Base-by-base conservation (phyloP, 2,113 vertebrate genomes). In the Oncorhynchus nerka region DNA sequence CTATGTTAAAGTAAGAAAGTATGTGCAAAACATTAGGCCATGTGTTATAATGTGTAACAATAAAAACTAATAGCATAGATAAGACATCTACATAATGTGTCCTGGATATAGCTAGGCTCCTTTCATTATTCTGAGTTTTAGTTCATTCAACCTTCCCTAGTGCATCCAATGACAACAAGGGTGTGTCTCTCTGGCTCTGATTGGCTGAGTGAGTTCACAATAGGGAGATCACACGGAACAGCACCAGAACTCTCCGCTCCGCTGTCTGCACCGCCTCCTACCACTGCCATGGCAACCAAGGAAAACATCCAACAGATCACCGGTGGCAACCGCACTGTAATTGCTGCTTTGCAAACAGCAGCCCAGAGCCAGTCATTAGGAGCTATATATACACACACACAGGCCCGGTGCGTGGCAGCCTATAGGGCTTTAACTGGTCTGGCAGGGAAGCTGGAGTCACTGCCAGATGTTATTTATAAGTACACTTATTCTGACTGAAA, bases 371-470 rank as follows among this genome's bases (percentile, higher is more conserved):
- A n/a, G 73, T 89, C 77, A 92, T 90, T 92, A 91, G 8, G 16
- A 70, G 74, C 89, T 92, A 92, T 89, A 90, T 91, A 92, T 88
- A 90, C 90, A 90, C 90, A 87, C 80, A 85, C 88, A 68, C 77
- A 76, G 79, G 79, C 86, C 83, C 30, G 5, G 77, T 75, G 85
- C 68, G 7, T 75, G 70, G 80, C 85, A 68, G 81, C 75, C 78
- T 81, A 62, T 83, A 76, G 70, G 75, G 77, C 82, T 86, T 77
- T 75, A 82, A 76, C 45, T 79, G 75, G 74, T 30, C 57, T 83
- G 80, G 85, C 86, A 75, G 71, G 39, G 73, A 34, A 1, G 75
- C 28, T 65, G 71, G 75, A 74, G 81, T 65, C 13, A 74, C 45
- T 72, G 81, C 83, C 88, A 89, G 86, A 85, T 88, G 86, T 90